Conservation (phyloP, 53 echinoderm and acorn worm genomes). For the Zoroaster sp. region DNA sequence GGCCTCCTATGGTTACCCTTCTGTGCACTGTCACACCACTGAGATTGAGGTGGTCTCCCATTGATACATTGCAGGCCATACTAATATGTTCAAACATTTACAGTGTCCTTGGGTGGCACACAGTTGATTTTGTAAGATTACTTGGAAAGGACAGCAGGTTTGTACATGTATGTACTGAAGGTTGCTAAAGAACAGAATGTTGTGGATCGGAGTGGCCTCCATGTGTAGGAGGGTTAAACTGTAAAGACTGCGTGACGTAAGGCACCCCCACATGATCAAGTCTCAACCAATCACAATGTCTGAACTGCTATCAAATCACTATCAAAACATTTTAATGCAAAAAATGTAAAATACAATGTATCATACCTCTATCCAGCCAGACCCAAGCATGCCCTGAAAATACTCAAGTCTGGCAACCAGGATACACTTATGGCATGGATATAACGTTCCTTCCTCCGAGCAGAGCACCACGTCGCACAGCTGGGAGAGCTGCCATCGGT, state of each 20-base stretch:
- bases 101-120: no score
- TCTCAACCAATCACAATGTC: no score
- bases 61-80: no score
- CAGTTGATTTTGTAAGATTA: no score
- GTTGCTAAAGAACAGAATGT: not conserved
- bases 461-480: slow-evolving; percentile 78
- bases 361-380: slow-evolving; percentile 94
- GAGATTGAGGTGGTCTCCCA: no score
- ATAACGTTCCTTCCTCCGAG: slow-evolving; percentile 72
- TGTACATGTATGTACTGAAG: no score
- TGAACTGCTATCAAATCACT: not conserved
- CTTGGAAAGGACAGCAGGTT: no score
- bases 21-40: no score
- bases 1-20: no score
- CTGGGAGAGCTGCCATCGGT: slow-evolving; percentile 37
- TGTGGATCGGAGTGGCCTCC: not conserved
- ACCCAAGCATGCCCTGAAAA: slow-evolving; percentile 94
- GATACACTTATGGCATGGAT: slow-evolving; percentile 87
- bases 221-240: not conserved
- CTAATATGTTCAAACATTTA: no score
- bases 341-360: not conserved
- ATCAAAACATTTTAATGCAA: not conserved
- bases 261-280: no score
- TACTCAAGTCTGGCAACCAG: slow-evolving; percentile 95
- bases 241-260: no score